Base-by-base conservation (phyloP, 2,797 vertebrate species). In the Pteropus rufus region DNA sequence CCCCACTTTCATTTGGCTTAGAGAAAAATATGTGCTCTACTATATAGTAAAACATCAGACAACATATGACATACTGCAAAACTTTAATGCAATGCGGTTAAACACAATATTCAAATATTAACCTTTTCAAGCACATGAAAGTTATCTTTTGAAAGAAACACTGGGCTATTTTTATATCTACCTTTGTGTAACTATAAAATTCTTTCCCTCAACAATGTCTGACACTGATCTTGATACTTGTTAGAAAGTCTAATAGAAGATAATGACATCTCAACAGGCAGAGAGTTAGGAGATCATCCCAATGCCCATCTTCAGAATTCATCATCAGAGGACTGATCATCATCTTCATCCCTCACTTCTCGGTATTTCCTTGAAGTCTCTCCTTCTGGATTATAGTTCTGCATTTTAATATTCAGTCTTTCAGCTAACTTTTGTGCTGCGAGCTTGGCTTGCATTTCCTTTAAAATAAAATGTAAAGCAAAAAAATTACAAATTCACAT, bases 401-500 rank as follows among this genome's bases (percentile, higher is more conserved):
- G 98, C 98, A 99, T 99, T 98, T 98, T 99, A 97, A 99, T 97
- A 97, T 99, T 99, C 97, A 99, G 96, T 96, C 98, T 99, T 98
- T 99, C 98, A 49, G 99, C 98, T 98, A 99, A 98, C 97, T 99
- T 99, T 98, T 99, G 99, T 95, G 99, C 99, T 92, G 99, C 99
- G 92, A 99, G 98, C 98, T 99, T 99, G 97, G 99, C 99, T 98
- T 99, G 99, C 97, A 99, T 97, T 98, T 99, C 99, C 99, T 99
- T 96, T 83, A 98, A 98, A 26, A 83, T n/a, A 58, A 46, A 95
- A 10, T 81, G 0, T 21, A 93, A 96, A 84, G 36, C 29, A 80
- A 58, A 67, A 46, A 87, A 56, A 70, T 95, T 65, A 98, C 2
- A 89, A 10, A 64, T 34, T 67, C 19, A 65, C 34, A 80, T 52